These are phyloP conservation scores for Ennomos fuscantarius DNA, from an alignment of 2,888 invertebrate genomes.

Conservation along the genomic window DNA sequence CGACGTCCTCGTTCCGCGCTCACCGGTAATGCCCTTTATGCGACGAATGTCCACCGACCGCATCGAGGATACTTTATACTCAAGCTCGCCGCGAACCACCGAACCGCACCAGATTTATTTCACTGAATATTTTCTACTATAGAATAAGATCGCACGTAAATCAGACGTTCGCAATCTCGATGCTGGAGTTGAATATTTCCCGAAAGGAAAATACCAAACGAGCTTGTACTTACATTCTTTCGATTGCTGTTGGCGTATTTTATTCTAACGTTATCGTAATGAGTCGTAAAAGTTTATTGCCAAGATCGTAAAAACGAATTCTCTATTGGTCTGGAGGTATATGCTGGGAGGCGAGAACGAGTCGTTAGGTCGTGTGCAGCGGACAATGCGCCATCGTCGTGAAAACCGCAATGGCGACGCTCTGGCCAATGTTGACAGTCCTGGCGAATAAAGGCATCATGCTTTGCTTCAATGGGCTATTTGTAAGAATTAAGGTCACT, in stretches of 20 bases:
- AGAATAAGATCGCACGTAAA: constrained; percentile 57
- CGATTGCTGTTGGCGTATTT: constrained; percentile 66
- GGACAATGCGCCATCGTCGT: constrained; percentile 42
- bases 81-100: constrained; percentile 50
- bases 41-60: constrained; percentile 59
- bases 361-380: constrained; percentile 35
- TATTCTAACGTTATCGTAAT: constrained; percentile 74
- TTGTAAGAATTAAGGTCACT: constrained; percentile 36
- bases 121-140: constrained; percentile 57
- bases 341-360: constrained; percentile 45
- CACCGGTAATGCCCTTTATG: constrained; percentile 61
- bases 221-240: constrained; percentile 56
- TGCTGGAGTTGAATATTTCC: constrained; percentile 58
- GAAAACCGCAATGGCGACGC: constrained; percentile 29
- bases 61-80: constrained; percentile 59
- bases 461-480: constrained; percentile 30
- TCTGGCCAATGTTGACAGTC: constrained; percentile 29
- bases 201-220: constrained; percentile 51
- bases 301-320: constrained; percentile 66
- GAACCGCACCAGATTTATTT: constrained; percentile 70
- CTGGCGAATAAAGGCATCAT: constrained; percentile 35
- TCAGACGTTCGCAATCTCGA: constrained; percentile 59
- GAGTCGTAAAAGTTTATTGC: constrained; percentile 73
- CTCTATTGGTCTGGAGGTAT: constrained; percentile 57
- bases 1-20: constrained; percentile 51